These are phyloP conservation scores for Pseudococcus jackbeardsleyi DNA, from an alignment of 2,888 invertebrate species.

Conservation along the genomic window DNA sequence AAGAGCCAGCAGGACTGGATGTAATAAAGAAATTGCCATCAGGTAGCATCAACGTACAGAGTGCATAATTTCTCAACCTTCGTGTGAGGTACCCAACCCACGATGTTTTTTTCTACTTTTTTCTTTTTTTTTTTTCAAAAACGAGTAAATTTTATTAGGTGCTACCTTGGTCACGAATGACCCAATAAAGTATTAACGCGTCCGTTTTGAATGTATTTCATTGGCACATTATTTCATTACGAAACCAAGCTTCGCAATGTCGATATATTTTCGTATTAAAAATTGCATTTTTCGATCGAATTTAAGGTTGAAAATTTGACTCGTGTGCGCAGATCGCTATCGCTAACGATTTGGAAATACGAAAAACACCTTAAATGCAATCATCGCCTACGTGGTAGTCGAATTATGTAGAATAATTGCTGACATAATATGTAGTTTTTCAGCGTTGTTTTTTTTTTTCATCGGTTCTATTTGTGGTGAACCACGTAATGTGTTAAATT, in stretches of 20 bases:
- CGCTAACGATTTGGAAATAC: background rate
- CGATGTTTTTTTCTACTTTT: background rate
- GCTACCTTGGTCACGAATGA: constrained; percentile 39
- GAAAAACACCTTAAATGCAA: background rate
- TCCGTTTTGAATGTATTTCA: background rate
- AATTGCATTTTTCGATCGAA: constrained; percentile 26
- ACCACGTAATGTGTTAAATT: background rate
- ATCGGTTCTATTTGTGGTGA: background rate
- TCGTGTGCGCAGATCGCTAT: background rate
- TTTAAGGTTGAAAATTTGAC: background rate
- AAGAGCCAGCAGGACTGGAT: constrained; percentile 18
- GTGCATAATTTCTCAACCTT: constrained; percentile 32
- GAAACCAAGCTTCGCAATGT: background rate
- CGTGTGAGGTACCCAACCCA: constrained; percentile 19
- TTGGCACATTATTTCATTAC: background rate
- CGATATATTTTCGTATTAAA: background rate
- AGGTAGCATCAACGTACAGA: constrained; percentile 16
- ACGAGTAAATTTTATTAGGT: constrained; percentile 41
- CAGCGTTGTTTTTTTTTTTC: background rate
- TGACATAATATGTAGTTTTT: background rate
- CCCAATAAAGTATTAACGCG: constrained; percentile 29
- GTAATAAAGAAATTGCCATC: constrained; percentile 35
- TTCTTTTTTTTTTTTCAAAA: constrained; percentile 5
- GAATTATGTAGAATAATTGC: constrained; percentile 11
- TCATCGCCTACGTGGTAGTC: background rate